Base-by-base conservation (phyloP, 2,113 vertebrate species). In the Toxotes chatareus region DNA sequence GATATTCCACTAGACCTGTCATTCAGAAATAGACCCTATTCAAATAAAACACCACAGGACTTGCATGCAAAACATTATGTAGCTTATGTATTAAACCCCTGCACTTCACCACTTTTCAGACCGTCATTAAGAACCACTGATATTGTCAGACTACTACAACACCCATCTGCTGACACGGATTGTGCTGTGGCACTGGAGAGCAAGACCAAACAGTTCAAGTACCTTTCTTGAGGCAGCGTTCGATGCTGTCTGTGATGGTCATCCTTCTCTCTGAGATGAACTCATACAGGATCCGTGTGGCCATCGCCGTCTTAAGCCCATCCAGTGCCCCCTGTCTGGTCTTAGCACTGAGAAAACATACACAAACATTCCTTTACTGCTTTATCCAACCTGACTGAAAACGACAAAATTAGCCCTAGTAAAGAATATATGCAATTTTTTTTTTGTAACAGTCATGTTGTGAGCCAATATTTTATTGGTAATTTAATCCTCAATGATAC, bases 171-270 rank as follows among this genome's bases (percentile, higher is more conserved):
- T 1, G 27, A 19, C 17, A 31, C 32, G 16, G 56, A 14, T 36
- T 60, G 32, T 34, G 57, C 31, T 11, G 2, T 53, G 61, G 8
- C 17, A 40, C 61, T n/a, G 36, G 36, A 13, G 6, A 60, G 32
- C 21, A 36, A 56, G 14, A 38, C 13, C 2, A 10, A 32, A 70
- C 17, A 56, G 27, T 0, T 38, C 2, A 11, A 19, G 7, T 95
- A 99, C 98, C 98, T 97, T 99, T 99, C 84, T 99, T 99, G 79
- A 99, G 95, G 90, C 97, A 99, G 90, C 98, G 97, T 71, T 99
- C 98, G 55, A 99, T 97, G 91, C 97, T 96, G 90, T 99, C 98
- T 3, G 98, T 97, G 91, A 99, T 93, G 7, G 98, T 99, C 96
- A 99, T 96, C 92, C 98, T 97, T 88, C 97, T 96, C 85, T 99